Evolutionary conservation across 2,113 vertebrate species (phyloP).

Genomic region (Meles meles): DNA sequence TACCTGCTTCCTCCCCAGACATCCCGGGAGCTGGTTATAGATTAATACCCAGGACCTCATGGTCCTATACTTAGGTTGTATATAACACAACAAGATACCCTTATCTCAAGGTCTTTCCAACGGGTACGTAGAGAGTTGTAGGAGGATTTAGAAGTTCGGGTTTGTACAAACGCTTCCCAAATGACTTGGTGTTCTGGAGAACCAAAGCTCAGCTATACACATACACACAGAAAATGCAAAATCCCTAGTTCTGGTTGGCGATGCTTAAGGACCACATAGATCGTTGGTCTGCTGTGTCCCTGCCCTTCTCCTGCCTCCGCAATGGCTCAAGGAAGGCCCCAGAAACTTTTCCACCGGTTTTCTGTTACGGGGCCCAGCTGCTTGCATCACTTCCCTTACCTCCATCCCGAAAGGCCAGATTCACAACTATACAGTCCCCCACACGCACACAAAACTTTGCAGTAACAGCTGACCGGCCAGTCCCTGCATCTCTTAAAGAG

Average conservation of each 20-base stretch:
- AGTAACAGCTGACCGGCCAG: background rate
- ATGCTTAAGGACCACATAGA: background rate
- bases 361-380: fast-evolving
- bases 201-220: background rate
- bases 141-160: background rate
- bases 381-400: background rate
- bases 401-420: background rate
- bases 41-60: background rate
- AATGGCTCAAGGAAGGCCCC: background rate
- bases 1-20: background rate
- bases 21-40: background rate
- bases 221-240: background rate
- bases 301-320: background rate
- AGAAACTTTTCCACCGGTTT: background rate
- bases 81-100: background rate
- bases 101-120: background rate
- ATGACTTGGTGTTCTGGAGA: background rate
- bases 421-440: background rate
- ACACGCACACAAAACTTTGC: background rate
- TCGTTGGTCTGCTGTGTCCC: fast-evolving
- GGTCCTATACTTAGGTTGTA: background rate
- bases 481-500: background rate
- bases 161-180: background rate
- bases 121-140: background rate
- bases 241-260: background rate